phyloP scores from a whole-genome alignment of 2,888 invertebrate genomes.

The Exephanes ischioxanthus region DNA sequence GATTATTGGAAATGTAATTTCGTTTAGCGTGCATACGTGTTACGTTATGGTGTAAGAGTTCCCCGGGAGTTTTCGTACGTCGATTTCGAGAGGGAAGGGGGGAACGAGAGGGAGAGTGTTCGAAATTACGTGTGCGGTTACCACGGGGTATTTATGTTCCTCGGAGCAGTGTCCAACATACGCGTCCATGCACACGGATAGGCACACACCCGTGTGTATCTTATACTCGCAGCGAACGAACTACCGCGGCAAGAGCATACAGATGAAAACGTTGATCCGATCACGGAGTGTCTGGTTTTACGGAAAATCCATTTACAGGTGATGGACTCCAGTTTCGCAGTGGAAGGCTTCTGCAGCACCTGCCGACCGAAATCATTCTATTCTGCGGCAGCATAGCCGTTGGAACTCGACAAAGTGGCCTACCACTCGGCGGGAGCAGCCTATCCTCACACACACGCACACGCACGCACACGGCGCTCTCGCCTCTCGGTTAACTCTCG shows the following conservation, averaged over 20 bases:
- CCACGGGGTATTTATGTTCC: conserved; percentile 20
- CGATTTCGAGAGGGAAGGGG: not conserved
- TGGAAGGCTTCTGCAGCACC: not conserved
- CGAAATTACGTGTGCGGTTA: conserved; percentile 50
- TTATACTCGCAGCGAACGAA: not conserved
- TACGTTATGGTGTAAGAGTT: conserved; percentile 17
- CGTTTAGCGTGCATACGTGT: conserved; percentile 58
- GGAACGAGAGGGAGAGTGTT: not conserved
- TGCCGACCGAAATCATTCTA: conserved; percentile 14
- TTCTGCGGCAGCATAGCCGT: conserved; percentile 2
- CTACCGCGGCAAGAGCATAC: not conserved
- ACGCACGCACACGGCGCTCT: not conserved
- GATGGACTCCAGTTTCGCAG: conserved; percentile 17
- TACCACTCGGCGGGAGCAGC: not conserved
- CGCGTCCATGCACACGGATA: not conserved
- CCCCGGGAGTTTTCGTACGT: not conserved
- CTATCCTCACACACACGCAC: not conserved
- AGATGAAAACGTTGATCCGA: conserved; percentile 17
- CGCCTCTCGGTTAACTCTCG: conserved; percentile 9
- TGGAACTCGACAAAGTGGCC: not conserved
- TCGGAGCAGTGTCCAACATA: not conserved
- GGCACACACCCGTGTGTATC: too few species aligned
- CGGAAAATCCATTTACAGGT: conserved; percentile 43
- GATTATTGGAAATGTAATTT: conserved; percentile 75
- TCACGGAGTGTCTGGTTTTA: conserved; percentile 30